Evolutionary conservation across 2,113 vertebrate genomes (phyloP).

Genomic region (Lichenostomus cassidix): DNA sequence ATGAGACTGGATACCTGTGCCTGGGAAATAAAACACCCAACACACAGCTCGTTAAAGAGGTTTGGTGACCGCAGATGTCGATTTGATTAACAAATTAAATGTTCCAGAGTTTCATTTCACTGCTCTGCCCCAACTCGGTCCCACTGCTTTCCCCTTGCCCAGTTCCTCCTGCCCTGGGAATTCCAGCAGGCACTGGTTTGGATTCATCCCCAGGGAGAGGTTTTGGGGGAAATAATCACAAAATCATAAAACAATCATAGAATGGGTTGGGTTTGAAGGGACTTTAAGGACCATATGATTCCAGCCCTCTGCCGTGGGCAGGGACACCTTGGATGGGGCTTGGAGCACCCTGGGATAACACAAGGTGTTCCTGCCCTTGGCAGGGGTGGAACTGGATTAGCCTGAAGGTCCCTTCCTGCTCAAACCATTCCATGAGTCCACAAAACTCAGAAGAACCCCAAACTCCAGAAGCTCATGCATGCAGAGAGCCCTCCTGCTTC

Average conservation of each 20-base stretch:
- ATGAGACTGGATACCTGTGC: conserved; percentile 22
- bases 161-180: background rate
- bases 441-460: background rate
- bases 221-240: background rate
- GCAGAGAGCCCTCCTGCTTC: background rate
- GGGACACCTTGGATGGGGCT: background rate
- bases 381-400: background rate
- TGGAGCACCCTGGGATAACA: background rate
- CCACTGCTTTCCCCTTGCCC: fast-evolving
- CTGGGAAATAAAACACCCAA: background rate
- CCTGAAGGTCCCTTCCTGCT: background rate
- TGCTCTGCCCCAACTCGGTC: background rate
- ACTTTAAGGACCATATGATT: fast-evolving
- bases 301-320: background rate
- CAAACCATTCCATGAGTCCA: background rate
- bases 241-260: background rate
- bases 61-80: background rate
- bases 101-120: background rate
- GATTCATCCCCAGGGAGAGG: background rate
- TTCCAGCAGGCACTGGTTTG: fast-evolving
- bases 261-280: background rate
- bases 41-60: background rate
- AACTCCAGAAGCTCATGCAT: fast-evolving
- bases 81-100: background rate
- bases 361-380: background rate